phyloP scores from a whole-genome alignment of 2,113 vertebrate species.

The Loxodonta africana region DNA sequence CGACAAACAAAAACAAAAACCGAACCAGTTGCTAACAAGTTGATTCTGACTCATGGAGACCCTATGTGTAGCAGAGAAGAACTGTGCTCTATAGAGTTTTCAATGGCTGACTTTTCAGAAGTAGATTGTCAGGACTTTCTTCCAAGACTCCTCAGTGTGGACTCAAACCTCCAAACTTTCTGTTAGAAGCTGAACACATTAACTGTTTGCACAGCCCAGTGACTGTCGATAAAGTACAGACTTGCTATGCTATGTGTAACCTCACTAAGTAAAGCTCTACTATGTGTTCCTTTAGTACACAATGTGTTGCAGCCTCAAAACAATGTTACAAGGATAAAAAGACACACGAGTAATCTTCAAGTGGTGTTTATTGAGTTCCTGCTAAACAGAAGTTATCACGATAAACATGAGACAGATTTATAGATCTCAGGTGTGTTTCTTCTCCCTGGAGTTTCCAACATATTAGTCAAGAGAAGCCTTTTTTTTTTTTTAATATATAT shows the following conservation, averaged over 20 bases:
- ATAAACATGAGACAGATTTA: background rate
- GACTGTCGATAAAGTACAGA: background rate
- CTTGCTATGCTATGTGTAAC: background rate
- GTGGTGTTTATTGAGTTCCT: background rate
- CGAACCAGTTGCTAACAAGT: background rate
- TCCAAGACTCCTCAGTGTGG: background rate
- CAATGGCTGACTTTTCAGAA: background rate
- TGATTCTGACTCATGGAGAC: background rate
- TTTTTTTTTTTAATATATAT: background rate
- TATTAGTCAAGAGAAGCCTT: background rate
- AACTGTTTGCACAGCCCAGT: background rate
- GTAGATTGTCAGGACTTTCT: background rate
- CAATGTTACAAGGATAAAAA: background rate
- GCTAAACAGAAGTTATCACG: background rate
- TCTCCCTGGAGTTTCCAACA: background rate
- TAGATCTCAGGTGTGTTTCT: background rate
- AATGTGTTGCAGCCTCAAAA: background rate
- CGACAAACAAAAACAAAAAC: too few species aligned
- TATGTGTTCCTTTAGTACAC: background rate
- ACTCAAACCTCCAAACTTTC: background rate
- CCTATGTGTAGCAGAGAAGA: background rate
- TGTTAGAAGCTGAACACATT: background rate
- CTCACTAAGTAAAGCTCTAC: background rate
- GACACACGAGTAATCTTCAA: background rate
- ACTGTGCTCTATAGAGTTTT: background rate